phyloP scores from a whole-genome alignment of 2,797 vertebrate genomes.

The Prunella strophiata region DNA sequence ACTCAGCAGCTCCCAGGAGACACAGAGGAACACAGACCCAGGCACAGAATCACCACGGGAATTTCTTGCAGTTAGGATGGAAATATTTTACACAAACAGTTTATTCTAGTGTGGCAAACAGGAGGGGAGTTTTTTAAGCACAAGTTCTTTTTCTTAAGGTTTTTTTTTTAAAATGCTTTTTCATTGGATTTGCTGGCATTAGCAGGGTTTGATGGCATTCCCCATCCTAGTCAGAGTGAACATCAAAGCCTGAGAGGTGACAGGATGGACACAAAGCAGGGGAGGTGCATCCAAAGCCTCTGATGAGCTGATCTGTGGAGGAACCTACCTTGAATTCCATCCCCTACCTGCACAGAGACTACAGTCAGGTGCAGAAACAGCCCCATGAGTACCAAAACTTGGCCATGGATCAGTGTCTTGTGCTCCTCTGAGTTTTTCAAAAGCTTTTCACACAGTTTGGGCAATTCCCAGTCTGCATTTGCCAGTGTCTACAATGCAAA shows the following conservation, averaged over 20 bases:
- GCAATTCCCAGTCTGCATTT: background rate
- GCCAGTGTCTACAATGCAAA: background rate
- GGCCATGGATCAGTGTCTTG: background rate
- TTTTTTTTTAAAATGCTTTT: background rate
- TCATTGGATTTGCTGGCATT: background rate
- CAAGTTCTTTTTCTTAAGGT: background rate
- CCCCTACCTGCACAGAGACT: rapidly evolving
- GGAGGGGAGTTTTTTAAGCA: background rate
- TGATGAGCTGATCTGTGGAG: background rate
- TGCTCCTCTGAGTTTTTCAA: background rate
- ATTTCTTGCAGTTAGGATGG: background rate
- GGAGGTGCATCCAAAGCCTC: background rate
- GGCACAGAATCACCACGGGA: background rate
- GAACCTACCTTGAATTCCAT: background rate
- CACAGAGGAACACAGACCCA: background rate
- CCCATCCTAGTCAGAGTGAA: rapidly evolving
- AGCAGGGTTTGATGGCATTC: background rate
- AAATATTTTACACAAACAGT: conserved; percentile 21
- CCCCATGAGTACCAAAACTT: background rate
- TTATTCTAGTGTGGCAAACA: background rate
- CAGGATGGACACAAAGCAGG: background rate
- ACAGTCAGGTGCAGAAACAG: background rate
- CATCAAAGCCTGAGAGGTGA: background rate
- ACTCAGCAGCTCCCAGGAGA: conserved; percentile 38
- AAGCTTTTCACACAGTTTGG: background rate